Base-by-base conservation (phyloP, 2,797 vertebrate genomes). In the Pagetopsis macropterus region DNA sequence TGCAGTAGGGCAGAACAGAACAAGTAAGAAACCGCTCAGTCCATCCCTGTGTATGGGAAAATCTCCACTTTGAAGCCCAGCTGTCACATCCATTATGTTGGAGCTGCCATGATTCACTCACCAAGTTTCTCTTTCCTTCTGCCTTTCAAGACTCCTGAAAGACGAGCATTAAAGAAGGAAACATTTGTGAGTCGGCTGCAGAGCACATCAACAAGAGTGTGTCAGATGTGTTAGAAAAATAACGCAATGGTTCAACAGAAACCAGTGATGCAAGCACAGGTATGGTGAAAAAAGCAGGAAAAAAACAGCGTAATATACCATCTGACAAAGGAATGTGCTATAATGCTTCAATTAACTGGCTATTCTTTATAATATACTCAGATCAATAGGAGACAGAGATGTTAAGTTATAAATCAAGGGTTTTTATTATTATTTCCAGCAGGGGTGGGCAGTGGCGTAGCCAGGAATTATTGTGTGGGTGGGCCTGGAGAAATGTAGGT, bases 191-290 rank as follows among this genome's bases (percentile, higher is more conserved):
- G 59, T 48, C 46, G 43, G 44, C 62, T n/a, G 59, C 45, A 15
- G 23, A 15, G 48, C 9, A 55, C 51, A 8, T 55, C 19, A 21
- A 50, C 62, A n/a, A 66, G 61, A 41, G 40, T 9, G 3, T 43
- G 46, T 55, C 40, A 48, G 44, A 51, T 66, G 50, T 46, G 46
- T 75, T 44, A 40, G 54, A 33, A 58, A 37, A 65, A 75, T 46
- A 15, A 74, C 56, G 67, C 70, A 51, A 5, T 1, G 9, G 31
- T 51, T 52, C 16, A 33, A 19, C 16, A n/a, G 27, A 23, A 23
- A 23, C 23, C 23, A 23, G 23, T 23, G 23, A 23, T 23, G 23
- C 23, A 23, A 23, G 23, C 23, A 23, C 23, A 23, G 23, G 23
- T 23, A 23, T 23, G 23, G 23, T 23, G 23, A 23, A 23, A 23